Base-by-base conservation (phyloP, 2,888 invertebrate species). In the Lasioglossum oenotherae region DNA sequence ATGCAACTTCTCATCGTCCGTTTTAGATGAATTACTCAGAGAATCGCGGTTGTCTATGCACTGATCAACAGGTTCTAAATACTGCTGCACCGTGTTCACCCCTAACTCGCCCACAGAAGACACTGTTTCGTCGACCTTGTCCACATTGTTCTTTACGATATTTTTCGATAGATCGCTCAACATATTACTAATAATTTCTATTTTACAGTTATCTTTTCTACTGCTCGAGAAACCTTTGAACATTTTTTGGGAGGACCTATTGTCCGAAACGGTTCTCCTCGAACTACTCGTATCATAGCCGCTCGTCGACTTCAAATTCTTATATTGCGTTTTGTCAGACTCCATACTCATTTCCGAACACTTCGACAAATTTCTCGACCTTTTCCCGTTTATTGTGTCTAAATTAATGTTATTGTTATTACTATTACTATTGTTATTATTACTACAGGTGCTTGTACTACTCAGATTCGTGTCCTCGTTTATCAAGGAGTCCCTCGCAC, bases 1-100 rank as follows among this genome's bases (percentile, higher is more conserved):
- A 67, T 92, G 90, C 0, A 93, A 85, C 76, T 94, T 94, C 46
- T 94, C 94, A 64, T 94, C 93, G 46, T 94, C 94, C 0, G 93
- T 93, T 80, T 94, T 94, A 2, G 92, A 94, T 77, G 91, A 74
- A 81, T 91, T 87, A 46, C 85, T 86, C 16, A 64, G n/a, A 16
- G 74, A 38, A 64, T 80, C 79, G 4, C 53, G 31, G 14, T 31
- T 81, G 6, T 73, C 76, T 23, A 19, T n/a, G 35, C 49, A 41
- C 16, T 75, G 12, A 27, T n/a, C 27, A 14, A 71, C 10, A 0
- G 75, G 10, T 64, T 82, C 73, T 57, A 78, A 75, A 69, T 81
- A 86, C 12, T 85, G 72, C 19, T 44, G 80, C 8, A 57, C 41
- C 19, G 81, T n/a, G 10, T 46, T 74, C 8, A 38, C 31, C 46